A percentile compares a stretch with the other conserved stretches of the same genome.
These are phyloP conservation scores for Stichopus chloronotus DNA, from an alignment of 35 echinoderm and acorn worm genomes.

Conservation along the genomic window DNA sequence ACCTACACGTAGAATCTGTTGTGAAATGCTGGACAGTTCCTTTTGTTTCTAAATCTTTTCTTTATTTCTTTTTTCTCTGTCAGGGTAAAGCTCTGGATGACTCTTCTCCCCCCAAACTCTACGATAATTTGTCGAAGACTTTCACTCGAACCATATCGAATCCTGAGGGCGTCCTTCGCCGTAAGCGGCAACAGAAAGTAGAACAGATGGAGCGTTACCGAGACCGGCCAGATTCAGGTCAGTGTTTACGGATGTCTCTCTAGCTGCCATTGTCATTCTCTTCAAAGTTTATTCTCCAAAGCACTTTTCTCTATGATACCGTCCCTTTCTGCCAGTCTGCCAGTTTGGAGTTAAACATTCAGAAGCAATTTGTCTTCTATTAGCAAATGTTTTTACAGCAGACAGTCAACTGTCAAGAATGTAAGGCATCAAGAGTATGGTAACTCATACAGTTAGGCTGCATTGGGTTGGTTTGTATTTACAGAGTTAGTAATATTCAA, in stretches of 20 bases:
- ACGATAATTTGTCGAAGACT: conserved; percentile 80
- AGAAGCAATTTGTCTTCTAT: too few relatives aligned
- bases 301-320: not conserved
- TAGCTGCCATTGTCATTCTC: not conserved
- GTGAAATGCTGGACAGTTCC: too few relatives aligned
- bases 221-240: conserved; percentile 82
- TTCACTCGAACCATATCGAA: conserved; percentile 98
- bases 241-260: not conserved
- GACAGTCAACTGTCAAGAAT: too few relatives aligned
- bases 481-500: too few relatives aligned
- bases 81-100: conserved; percentile 49
- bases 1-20: too few relatives aligned
- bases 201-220: conserved; percentile 86
- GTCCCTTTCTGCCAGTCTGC: too few relatives aligned
- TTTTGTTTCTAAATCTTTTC: not conserved
- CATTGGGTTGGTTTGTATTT: too few relatives aligned
- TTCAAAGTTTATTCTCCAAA: not conserved
- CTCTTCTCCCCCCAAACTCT: conserved; percentile 56
- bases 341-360: too few relatives aligned
- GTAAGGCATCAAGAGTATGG: too few relatives aligned
- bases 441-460: too few relatives aligned
- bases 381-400: too few relatives aligned
- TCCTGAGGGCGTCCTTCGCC: conserved; percentile 85
- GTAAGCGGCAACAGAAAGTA: conserved; percentile 85
- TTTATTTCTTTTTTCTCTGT: not conserved